These are phyloP conservation scores for Machimus rusticus DNA, from an alignment of 2,888 invertebrate genomes.

Conservation along the genomic window DNA sequence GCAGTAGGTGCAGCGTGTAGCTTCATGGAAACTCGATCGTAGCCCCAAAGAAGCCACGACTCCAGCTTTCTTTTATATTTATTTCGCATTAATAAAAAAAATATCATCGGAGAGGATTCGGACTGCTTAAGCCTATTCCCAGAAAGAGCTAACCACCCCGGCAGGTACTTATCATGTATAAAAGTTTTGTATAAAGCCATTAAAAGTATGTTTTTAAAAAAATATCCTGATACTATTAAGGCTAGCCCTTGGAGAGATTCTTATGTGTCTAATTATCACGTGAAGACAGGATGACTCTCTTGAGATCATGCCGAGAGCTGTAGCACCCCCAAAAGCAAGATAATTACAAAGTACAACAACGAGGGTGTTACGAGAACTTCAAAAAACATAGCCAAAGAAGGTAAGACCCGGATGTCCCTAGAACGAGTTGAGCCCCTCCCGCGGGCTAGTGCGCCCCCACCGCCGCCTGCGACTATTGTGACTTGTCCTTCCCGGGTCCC, in stretches of 20 bases:
- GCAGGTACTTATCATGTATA: slow-evolving; percentile 32
- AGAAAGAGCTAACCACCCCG: slow-evolving; percentile 21
- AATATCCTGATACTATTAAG: slow-evolving; percentile 22
- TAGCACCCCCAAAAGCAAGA: slow-evolving; percentile 33
- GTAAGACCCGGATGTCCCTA: background rate
- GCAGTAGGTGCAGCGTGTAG: background rate
- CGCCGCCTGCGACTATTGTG: slow-evolving; percentile 1
- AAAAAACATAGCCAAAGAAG: background rate
- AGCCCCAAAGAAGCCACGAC: background rate
- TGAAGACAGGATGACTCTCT: slow-evolving; percentile 40
- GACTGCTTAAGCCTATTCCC: slow-evolving; percentile 30
- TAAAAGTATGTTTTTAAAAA: slow-evolving; percentile 6
- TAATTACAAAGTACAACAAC: slow-evolving; percentile 2
- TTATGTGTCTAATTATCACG: slow-evolving; percentile 39
- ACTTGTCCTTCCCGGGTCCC: slow-evolving; percentile 54
- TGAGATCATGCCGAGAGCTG: slow-evolving; percentile 34
- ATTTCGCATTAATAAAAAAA: background rate
- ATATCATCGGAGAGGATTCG: slow-evolving; percentile 14
- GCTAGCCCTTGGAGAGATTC: slow-evolving; percentile 37
- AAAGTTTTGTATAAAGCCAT: slow-evolving; percentile 3
- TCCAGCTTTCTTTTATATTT: background rate
- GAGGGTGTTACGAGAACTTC: background rate
- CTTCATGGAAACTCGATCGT: background rate
- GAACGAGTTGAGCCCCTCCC: background rate
- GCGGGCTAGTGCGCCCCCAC: background rate